Conservation (phyloP, 1,140 invertebrate species). For the Bombus difficillimus region DNA sequence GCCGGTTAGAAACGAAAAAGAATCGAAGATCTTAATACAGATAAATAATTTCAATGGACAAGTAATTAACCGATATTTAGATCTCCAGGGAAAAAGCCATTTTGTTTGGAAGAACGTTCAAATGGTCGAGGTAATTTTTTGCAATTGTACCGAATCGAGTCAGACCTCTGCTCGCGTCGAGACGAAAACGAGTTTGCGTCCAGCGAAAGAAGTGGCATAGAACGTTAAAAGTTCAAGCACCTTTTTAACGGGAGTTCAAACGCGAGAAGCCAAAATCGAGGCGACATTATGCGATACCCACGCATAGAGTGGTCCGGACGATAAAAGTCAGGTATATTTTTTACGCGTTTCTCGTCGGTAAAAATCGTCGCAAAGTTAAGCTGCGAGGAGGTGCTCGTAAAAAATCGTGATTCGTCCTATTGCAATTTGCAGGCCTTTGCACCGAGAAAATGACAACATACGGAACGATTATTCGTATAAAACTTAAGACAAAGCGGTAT, state of each 20-base stretch:
- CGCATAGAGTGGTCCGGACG: background rate
- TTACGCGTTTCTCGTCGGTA: background rate
- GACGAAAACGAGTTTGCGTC: constrained; percentile 12
- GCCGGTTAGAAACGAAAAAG: too few species aligned
- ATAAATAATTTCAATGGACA: too few species aligned
- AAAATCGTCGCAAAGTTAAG: background rate
- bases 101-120: background rate
- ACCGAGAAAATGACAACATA: too few species aligned
- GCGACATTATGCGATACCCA: background rate
- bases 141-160: background rate
- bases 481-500: too few species aligned
- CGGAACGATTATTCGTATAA: too few species aligned
- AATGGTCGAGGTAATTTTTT: background rate
- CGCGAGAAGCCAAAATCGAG: background rate
- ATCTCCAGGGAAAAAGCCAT: background rate
- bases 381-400: background rate
- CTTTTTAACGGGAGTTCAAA: background rate
- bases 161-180: background rate
- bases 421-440: accelerated
- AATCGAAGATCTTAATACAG: background rate
- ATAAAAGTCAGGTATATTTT: background rate
- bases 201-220: background rate
- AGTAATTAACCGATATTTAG: background rate
- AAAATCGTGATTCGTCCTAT: background rate
- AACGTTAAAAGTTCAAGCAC: constrained; percentile 29